These are phyloP conservation scores for Perccottus glenii DNA, from an alignment of 2,113 vertebrate species.

Conservation along the genomic window DNA sequence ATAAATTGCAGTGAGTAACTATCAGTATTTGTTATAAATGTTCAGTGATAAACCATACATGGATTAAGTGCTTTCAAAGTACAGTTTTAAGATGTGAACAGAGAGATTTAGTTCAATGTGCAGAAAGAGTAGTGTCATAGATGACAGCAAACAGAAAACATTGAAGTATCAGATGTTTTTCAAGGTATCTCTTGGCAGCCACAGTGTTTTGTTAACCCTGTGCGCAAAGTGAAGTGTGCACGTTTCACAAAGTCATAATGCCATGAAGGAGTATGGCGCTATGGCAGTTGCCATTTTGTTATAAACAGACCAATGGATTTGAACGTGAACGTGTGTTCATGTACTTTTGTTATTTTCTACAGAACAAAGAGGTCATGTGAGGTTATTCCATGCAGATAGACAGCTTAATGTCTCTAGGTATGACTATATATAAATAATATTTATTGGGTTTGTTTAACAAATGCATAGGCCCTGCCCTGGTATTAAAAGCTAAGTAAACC, in stretches of 20 bases:
- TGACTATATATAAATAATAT: conserved; percentile 1
- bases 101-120: conserved; percentile 11
- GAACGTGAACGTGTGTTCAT: conserved; percentile 14
- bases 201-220: conserved; percentile 63
- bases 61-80: no score
- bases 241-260: conserved; percentile 2
- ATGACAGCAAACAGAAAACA: conserved; percentile 61
- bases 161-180: conserved; percentile 45
- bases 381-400: not conserved
- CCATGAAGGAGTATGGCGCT: not conserved
- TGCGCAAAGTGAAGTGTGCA: conserved; percentile 19
- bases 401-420: conserved; percentile 1
- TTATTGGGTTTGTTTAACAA: conserved; percentile 32
- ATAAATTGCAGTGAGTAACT: no score
- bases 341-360: not conserved
- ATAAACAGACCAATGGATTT: not conserved
- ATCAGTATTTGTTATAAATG: no score
- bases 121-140: conserved; percentile 31
- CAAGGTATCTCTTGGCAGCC: conserved; percentile 54
- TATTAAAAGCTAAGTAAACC: conserved; percentile 66
- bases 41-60: no score
- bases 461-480: conserved; percentile 40
- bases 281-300: not conserved
- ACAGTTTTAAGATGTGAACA: conserved; percentile 4
- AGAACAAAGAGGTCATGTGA: not conserved